phyloP scores from a whole-genome alignment of 2,113 vertebrate species.

The Seriola aureovittata region DNA sequence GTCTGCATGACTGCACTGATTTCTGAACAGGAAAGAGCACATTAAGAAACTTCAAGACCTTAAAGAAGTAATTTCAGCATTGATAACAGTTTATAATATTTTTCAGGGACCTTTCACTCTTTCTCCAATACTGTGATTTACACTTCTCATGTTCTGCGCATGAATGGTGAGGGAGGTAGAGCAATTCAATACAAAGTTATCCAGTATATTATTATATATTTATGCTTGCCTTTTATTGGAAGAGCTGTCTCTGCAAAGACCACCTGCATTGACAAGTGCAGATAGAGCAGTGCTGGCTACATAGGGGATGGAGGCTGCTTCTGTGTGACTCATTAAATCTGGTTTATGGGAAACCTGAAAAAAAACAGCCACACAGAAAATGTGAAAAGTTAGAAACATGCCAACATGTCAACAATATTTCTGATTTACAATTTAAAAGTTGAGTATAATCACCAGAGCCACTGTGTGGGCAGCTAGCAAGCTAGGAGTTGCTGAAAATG shows the following conservation, averaged over 20 bases:
- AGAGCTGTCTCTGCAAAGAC: constrained; percentile 88
- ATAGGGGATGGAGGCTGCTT: constrained; percentile 93
- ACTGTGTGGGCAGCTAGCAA: constrained; percentile 12
- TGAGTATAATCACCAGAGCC: constrained; percentile 3
- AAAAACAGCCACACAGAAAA: constrained; percentile 16
- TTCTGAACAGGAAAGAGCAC: constrained; percentile 5
- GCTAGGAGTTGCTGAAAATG: constrained; percentile 33
- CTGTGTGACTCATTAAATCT: constrained; percentile 87
- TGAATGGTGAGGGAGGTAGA: neutral
- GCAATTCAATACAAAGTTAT: constrained; percentile 1
- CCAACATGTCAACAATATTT: constrained; percentile 1
- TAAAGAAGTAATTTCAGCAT: neutral
- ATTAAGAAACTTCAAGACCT: neutral
- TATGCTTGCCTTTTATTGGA: constrained; percentile 88
- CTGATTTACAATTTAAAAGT: constrained; percentile 14
- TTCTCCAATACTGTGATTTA: neutral
- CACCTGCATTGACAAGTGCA: constrained; percentile 90
- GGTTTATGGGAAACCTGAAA: constrained; percentile 92
- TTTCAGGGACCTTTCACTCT: neutral
- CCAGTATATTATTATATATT: neutral
- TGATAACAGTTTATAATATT: neutral
- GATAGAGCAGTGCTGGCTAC: constrained; percentile 91
- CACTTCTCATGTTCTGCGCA: neutral
- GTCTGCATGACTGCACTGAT: neutral
- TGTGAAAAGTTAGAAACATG: constrained; percentile 11